A percentile compares a stretch with the other conserved stretches of the same genome.
Evolutionary conservation across 2,113 vertebrate species (phyloP).

Genomic region (Fulmarus glacialis): DNA sequence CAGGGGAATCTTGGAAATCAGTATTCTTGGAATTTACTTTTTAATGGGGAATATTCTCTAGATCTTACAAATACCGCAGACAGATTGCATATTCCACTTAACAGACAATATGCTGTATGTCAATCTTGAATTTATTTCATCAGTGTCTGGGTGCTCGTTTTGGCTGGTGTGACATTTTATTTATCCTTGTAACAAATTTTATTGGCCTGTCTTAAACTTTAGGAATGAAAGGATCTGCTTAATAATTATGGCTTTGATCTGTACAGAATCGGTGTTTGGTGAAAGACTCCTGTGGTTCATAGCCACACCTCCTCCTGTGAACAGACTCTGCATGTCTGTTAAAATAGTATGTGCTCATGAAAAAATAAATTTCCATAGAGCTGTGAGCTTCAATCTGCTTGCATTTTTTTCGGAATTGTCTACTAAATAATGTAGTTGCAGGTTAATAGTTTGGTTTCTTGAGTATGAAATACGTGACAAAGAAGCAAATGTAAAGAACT

Average conservation of each 20-base stretch:
- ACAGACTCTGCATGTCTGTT: not conserved
- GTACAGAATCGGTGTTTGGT: not conserved
- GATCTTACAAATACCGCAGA: not conserved
- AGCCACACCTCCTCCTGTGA: not conserved
- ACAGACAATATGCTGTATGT: not conserved
- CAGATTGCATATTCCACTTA: not conserved
- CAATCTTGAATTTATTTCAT: not conserved
- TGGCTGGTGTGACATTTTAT: not conserved
- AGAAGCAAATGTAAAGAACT: not conserved
- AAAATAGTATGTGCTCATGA: not conserved
- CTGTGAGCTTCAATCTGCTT: not conserved
- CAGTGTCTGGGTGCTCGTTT: not conserved
- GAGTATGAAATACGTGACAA: not conserved
- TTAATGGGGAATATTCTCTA: not conserved
- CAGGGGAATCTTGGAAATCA: not conserved
- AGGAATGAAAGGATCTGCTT: not conserved
- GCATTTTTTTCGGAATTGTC: not conserved
- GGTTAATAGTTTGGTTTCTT: not conserved
- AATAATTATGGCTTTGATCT: not conserved
- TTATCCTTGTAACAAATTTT: not conserved
- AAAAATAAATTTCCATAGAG: not conserved
- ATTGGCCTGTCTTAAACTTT: not conserved
- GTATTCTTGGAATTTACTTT: not conserved
- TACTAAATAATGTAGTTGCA: not conserved
- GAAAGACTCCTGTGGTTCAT: not conserved